Base-by-base conservation (phyloP, 1,140 invertebrate genomes). In the Drosophila rhopaloa region DNA sequence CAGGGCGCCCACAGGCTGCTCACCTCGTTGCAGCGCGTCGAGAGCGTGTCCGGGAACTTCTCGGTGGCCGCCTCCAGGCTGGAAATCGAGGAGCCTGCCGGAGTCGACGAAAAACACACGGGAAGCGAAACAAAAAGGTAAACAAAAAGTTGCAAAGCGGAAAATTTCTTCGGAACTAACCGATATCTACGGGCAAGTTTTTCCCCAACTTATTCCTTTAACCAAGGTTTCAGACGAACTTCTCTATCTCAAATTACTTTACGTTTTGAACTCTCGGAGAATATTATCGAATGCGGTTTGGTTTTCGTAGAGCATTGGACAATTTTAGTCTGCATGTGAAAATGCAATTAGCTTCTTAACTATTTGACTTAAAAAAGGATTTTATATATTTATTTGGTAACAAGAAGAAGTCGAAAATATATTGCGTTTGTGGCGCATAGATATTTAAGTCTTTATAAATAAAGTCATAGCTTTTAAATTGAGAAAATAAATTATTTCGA, bases 1-100 rank as follows among this genome's bases (percentile, higher is more conserved):
- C 97, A 98, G 1, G 96, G 94, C 50, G 94, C 93, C 93, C 95
- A 95, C 48, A 95, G 92, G 76, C 94, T 95, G 61, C 95, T 94
- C 41, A 95, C 94, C 68, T 95, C 94, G 40, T 94, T 93, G 82
- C 95, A 96, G 68, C 94, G 94, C 80, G 68, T 81, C 70, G 68
- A 84, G 81, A 79, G 89, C 71, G 86, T 58, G 62, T 92, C 92
- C 11, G 94, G 94, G 72, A 95, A 95, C 70, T 93, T 93, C 63
- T 93, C 93, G 44, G 95, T 93, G 27, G 94, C 93, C 68, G 94
- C 86, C 86, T 93, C 89, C 37, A 94, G 85, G 41, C 93, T 93
- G 4, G 93, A 93, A 78, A 95, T 94, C 4, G 95, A 95, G 13
- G 94, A 94, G 67, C 95, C 95, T 96, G 91, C 29, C 65, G 38